Evolutionary conservation across 2,797 vertebrate species (phyloP).

Genomic region (Paedocypris micromegethes): DNA sequence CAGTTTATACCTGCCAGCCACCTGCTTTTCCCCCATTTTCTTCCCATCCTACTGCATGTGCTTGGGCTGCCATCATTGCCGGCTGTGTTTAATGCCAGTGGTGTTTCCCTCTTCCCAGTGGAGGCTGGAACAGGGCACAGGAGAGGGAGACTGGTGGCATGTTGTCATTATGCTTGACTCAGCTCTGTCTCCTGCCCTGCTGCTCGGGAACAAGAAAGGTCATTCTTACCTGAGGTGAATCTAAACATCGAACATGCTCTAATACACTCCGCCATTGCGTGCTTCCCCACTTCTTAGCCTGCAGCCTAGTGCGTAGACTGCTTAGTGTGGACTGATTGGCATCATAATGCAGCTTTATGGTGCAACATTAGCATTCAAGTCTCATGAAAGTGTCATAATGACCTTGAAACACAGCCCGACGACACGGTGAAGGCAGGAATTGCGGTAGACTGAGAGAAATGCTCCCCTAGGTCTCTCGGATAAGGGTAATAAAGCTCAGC

Average conservation of each 20-base stretch:
- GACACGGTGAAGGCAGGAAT: conserved; percentile 11
- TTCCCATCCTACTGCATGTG: conserved; percentile 5
- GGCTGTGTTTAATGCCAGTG: conserved; percentile 61
- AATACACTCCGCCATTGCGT: conserved; percentile 27
- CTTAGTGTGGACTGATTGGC: conserved; percentile 13
- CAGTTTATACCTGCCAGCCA: conserved; percentile 18
- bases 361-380: conserved; percentile 38
- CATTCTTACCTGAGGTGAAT: conserved; percentile 32
- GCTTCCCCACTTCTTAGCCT: conserved; percentile 29
- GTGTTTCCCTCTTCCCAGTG: conserved; percentile 54
- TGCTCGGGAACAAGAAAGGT: conserved; percentile 20
- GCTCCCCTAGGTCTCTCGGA: conserved; percentile 19
- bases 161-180: conserved; percentile 35
- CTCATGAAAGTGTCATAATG: conserved; percentile 33
- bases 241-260: conserved; percentile 23
- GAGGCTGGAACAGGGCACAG: conserved; percentile 51
- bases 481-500: conserved; percentile 27
- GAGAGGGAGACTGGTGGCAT: conserved; percentile 37
- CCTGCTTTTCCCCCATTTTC: conserved; percentile 9
- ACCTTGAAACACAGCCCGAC: conserved; percentile 41
- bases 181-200: conserved; percentile 13
- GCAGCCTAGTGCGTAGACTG: conserved; percentile 10
- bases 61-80: conserved; percentile 53
- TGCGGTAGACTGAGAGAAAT: conserved; percentile 2
- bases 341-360: conserved; percentile 34